Conservation (phyloP, 2,888 invertebrate genomes). For the Cephus runcator region DNA sequence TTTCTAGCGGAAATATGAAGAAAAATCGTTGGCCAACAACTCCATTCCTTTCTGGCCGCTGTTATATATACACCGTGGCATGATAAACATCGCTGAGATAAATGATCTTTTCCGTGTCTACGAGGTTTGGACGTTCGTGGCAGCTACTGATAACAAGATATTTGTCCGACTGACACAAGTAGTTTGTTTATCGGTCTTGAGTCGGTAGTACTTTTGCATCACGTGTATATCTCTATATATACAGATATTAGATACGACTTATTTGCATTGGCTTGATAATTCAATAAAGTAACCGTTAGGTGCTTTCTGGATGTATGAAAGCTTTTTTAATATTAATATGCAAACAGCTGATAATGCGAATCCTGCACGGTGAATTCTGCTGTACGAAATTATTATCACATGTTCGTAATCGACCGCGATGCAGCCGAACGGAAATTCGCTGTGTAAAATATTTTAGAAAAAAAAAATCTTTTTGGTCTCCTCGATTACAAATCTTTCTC, state of each 20-base stretch:
- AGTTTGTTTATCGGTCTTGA: neutral
- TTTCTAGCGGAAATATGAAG: neutral
- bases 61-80: neutral
- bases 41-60: neutral
- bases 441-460: no score
- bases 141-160: neutral
- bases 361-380: neutral
- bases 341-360: neutral
- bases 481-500: neutral
- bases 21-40: neutral
- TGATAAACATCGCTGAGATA: neutral
- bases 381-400: neutral
- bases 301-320: neutral
- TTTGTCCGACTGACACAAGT: neutral
- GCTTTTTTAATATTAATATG: neutral
- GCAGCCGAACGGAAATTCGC: no score
- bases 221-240: neutral
- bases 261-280: neutral
- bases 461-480: no score
- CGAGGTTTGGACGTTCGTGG: neutral
- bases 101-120: neutral
- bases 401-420: no score
- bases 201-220: neutral
- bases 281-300: neutral
- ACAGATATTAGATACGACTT: neutral